These are phyloP conservation scores for Icerya purchasi DNA, from an alignment of 2,888 invertebrate species.

Conservation along the genomic window DNA sequence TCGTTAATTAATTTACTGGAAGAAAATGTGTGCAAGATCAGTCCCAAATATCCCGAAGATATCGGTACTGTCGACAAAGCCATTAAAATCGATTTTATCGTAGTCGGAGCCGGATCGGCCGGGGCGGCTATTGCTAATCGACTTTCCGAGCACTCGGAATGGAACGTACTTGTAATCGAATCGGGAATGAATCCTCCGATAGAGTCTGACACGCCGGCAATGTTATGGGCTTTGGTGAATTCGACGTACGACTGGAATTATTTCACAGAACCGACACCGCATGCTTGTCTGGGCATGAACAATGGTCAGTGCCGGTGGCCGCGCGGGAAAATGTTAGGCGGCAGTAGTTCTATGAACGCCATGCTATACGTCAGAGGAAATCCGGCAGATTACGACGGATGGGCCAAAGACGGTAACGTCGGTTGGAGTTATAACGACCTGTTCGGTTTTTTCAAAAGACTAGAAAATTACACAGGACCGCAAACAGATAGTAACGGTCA, in stretches of 20 bases:
- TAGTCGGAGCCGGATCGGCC: too few relatives aligned
- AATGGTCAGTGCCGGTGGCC: constrained; percentile 30
- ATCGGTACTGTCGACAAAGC: neutral
- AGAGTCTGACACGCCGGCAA: constrained; percentile 27
- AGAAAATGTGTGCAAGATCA: neutral
- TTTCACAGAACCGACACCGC: constrained; percentile 27
- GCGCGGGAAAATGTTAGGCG: constrained; percentile 41
- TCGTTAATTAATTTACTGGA: too few relatives aligned
- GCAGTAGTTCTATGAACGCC: constrained; percentile 38
- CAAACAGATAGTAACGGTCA: neutral
- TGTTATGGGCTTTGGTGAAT: constrained; percentile 17
- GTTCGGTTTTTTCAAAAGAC: constrained; percentile 25
- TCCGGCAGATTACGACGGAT: constrained; percentile 38
- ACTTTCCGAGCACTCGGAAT: constrained; percentile 26
- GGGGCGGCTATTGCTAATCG: constrained; percentile 30
- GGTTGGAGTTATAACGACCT: constrained; percentile 30
- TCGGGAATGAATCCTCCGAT: constrained; percentile 30
- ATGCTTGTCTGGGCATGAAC: constrained; percentile 24
- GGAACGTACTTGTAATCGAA: constrained; percentile 31
- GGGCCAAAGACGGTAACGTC: constrained; percentile 36
- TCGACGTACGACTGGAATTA: constrained; percentile 29
- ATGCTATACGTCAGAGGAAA: constrained; percentile 44
- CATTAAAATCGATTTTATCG: constrained; percentile 19
- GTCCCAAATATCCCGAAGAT: neutral
- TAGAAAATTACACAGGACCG: constrained; percentile 21